These are phyloP conservation scores for Neodiprion lecontei DNA, from an alignment of 1,140 invertebrate species.

Conservation along the genomic window DNA sequence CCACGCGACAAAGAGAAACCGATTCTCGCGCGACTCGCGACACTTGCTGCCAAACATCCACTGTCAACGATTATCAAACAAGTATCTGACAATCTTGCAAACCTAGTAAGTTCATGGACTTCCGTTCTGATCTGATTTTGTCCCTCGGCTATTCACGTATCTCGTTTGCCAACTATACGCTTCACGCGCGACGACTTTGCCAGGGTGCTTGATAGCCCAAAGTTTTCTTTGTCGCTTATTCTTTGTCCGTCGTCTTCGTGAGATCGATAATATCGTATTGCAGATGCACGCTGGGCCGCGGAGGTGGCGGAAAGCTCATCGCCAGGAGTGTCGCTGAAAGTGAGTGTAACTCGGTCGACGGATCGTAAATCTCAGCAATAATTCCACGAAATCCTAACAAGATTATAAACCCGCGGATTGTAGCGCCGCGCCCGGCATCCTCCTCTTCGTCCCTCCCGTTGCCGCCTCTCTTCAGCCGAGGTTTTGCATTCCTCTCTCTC, in stretches of 20 bases:
- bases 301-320: neutral
- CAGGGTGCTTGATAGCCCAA: too few relatives aligned
- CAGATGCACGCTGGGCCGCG: neutral
- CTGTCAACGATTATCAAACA: too few relatives aligned
- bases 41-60: too few relatives aligned
- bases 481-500: conserved; percentile 9
- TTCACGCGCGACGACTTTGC: too few relatives aligned
- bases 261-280: too few relatives aligned
- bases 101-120: too few relatives aligned
- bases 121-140: too few relatives aligned
- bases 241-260: too few relatives aligned
- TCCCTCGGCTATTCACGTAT: too few relatives aligned
- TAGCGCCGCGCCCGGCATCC: conserved; percentile 35
- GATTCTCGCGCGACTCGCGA: neutral
- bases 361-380: conserved; percentile 61
- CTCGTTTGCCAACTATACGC: too few relatives aligned
- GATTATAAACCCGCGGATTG: conserved; percentile 59
- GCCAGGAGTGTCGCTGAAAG: neutral
- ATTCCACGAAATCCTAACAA: conserved; percentile 63
- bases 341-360: conserved; percentile 54
- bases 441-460: conserved; percentile 7
- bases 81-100: too few relatives aligned
- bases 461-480: neutral
- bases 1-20: neutral
- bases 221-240: too few relatives aligned